These are phyloP conservation scores for Pycnomerus fuliginosus DNA, from an alignment of 2,888 invertebrate species.

Conservation along the genomic window DNA sequence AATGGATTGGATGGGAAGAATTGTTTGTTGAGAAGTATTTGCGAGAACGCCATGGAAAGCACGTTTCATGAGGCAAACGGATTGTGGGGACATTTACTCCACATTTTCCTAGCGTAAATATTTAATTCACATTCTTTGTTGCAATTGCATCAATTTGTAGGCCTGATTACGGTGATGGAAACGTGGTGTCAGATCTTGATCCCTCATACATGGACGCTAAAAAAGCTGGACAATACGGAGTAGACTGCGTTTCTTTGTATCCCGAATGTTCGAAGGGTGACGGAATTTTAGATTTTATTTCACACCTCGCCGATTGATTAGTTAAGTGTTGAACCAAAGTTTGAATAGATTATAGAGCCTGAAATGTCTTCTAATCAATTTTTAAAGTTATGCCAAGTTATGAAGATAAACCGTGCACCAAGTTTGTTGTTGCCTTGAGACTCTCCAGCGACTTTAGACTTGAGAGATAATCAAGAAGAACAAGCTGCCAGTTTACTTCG, in stretches of 20 bases:
- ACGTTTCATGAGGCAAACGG: slow-evolving; percentile 65
- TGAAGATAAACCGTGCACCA: slow-evolving; percentile 20
- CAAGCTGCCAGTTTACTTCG: slow-evolving; percentile 15
- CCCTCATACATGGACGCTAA: slow-evolving; percentile 62
- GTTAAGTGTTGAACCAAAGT: no score
- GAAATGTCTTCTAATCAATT: no score
- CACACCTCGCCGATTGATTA: slow-evolving; percentile 38
- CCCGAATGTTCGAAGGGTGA: slow-evolving; percentile 61
- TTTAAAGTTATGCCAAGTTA: slow-evolving; percentile 17
- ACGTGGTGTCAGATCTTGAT: slow-evolving; percentile 54
- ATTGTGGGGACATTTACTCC: slow-evolving; percentile 71
- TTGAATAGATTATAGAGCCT: no score
- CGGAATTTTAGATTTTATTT: slow-evolving; percentile 64
- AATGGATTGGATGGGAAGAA: slow-evolving; percentile 65
- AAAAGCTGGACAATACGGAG: slow-evolving; percentile 63
- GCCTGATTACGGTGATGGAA: slow-evolving; percentile 58
- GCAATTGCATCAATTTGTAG: slow-evolving; percentile 48
- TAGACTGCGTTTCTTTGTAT: slow-evolving; percentile 64
- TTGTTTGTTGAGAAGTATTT: slow-evolving; percentile 73
- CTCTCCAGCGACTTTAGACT: slow-evolving; percentile 24
- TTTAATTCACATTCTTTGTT: background rate
- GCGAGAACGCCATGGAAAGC: slow-evolving; percentile 68
- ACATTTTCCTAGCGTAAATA: slow-evolving; percentile 73
- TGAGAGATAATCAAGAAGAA: slow-evolving; percentile 20
- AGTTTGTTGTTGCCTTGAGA: slow-evolving; percentile 18